A percentile compares a stretch with the other conserved stretches of the same genome.
Evolutionary conservation across 2,113 vertebrate genomes (phyloP).

Genomic region (Catharus minimus): DNA sequence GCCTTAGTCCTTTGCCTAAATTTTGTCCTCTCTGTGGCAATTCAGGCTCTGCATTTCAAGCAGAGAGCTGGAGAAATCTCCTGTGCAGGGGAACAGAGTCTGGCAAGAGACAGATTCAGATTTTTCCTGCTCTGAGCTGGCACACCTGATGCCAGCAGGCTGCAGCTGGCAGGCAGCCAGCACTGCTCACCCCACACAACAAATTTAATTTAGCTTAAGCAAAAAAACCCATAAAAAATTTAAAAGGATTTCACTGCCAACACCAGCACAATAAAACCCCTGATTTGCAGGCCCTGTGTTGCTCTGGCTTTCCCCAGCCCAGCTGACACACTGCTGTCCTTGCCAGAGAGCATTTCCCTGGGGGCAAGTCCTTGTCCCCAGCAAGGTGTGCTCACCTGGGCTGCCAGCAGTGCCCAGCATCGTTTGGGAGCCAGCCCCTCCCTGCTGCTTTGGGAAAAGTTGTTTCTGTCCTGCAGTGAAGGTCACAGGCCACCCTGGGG

Average conservation of each 20-base stretch:
- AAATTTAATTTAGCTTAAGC: background rate
- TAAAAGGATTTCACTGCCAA: background rate
- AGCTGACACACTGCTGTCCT: background rate
- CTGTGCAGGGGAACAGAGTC: accelerated
- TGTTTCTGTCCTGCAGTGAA: background rate
- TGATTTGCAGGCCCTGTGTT: background rate
- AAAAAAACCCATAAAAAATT: background rate
- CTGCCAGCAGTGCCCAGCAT: background rate
- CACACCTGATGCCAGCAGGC: background rate
- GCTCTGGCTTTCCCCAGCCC: background rate
- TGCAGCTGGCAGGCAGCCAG: background rate
- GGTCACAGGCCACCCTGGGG: background rate
- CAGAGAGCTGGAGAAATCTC: background rate
- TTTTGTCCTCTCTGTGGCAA: background rate
- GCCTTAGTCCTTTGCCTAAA: background rate
- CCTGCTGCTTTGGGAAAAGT: background rate
- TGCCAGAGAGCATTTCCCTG: background rate
- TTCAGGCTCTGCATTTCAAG: background rate
- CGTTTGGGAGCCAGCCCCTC: background rate
- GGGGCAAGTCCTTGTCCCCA: background rate
- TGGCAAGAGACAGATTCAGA: background rate
- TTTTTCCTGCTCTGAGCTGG: background rate
- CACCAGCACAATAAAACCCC: background rate
- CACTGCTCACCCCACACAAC: accelerated
- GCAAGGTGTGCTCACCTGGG: background rate